phyloP scores from a whole-genome alignment of 30 jellyfish, hydroid and myxozoan species.

The Cassiopea xamachana region DNA sequence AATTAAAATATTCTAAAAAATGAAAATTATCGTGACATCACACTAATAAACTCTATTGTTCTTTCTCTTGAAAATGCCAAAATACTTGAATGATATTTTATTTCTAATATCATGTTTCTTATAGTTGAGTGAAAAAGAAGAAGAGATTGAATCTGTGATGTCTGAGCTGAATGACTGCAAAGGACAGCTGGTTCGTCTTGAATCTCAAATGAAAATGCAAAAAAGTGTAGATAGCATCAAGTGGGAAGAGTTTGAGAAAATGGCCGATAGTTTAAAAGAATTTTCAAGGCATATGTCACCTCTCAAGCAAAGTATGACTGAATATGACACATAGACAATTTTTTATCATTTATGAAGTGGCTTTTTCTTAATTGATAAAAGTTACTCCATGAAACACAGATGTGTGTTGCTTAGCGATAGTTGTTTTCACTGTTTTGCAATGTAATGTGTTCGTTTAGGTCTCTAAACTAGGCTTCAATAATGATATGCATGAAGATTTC shows the following conservation, averaged over 20 bases:
- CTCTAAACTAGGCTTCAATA: too few species aligned
- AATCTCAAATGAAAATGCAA: conserved; percentile 66
- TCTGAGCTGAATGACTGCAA: conserved; percentile 37
- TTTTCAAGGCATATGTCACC: conserved; percentile 93
- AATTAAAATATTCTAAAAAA: too few species aligned
- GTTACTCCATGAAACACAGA: neutral
- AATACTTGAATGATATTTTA: neutral
- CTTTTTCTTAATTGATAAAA: neutral
- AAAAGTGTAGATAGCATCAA: conserved; percentile 77
- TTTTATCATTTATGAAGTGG: neutral
- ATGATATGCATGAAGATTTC: too few species aligned
- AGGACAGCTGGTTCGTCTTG: conserved; percentile 41
- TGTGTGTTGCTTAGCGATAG: too few species aligned
- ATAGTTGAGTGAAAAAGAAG: conserved; percentile 71
- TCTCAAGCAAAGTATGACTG: conserved; percentile 46
- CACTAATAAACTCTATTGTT: too few species aligned
- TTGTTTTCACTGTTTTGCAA: too few species aligned
- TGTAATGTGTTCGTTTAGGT: too few species aligned
- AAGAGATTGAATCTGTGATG: conserved; percentile 49
- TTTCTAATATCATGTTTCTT: neutral
- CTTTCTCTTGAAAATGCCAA: neutral
- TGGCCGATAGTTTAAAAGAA: conserved; percentile 92
- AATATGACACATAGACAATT: conserved; percentile 33
- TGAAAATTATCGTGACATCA: too few species aligned
- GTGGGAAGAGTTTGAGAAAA: conserved; percentile 96